Percentiles rank a stretch among this genome's conserved stretches.
phyloP scores from a whole-genome alignment of 1,140 invertebrate genomes.

The Trichoplusia ni region DNA sequence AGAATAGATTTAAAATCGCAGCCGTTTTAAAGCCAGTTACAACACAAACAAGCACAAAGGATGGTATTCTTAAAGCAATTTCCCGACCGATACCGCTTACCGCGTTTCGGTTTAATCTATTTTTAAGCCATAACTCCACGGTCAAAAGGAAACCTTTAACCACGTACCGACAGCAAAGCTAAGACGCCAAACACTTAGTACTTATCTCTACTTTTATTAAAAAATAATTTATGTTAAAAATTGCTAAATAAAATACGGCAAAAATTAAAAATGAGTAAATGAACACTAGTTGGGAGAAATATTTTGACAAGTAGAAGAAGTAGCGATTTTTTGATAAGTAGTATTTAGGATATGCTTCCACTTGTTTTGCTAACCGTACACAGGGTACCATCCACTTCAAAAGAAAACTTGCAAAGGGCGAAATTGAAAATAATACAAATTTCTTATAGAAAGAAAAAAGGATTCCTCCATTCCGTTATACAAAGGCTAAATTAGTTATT shows the following conservation, averaged over 20 bases:
- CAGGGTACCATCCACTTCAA: slow-evolving; percentile 28
- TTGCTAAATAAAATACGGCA: no score
- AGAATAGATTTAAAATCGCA: slow-evolving; percentile 7
- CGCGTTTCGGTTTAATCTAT: slow-evolving; percentile 30
- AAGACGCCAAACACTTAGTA: no score
- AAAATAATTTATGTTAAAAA: no score
- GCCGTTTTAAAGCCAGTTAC: not conserved
- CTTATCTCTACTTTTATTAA: no score
- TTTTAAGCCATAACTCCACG: slow-evolving; percentile 32
- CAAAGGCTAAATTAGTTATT: slow-evolving; percentile 16
- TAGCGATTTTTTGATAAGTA: no score
- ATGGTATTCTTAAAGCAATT: slow-evolving; percentile 24
- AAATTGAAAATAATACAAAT: slow-evolving; percentile 34
- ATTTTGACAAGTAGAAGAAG: no score
- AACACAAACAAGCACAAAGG: slow-evolving; percentile 14
- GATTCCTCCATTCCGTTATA: not conserved
- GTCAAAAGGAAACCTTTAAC: slow-evolving; percentile 36
- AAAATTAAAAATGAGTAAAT: no score
- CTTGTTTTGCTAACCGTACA: no score
- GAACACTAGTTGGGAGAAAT: no score
- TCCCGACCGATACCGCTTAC: slow-evolving; percentile 22
- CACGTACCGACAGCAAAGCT: no score
- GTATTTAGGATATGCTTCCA: no score
- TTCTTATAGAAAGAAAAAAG: slow-evolving; percentile 1
- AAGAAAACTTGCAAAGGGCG: slow-evolving; percentile 33